These are phyloP conservation scores for Drosophila triauraria DNA, from an alignment of 1,140 invertebrate species.

Conservation along the genomic window DNA sequence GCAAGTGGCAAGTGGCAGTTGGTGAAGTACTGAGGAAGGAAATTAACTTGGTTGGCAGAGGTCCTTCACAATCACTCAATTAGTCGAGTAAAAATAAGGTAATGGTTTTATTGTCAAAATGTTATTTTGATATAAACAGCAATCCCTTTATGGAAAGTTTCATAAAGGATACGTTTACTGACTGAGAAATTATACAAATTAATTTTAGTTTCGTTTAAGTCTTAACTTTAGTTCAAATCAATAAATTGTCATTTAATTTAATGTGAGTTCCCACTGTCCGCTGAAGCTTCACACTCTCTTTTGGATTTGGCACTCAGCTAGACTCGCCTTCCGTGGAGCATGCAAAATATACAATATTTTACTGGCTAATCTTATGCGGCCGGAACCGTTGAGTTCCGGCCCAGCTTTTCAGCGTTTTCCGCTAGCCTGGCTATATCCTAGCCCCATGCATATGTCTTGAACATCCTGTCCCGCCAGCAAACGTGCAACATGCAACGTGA, in stretches of 20 bases:
- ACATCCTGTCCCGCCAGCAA: conserved; percentile 35
- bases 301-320: conserved; percentile 46
- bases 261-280: conserved; percentile 30
- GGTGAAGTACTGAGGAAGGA: conserved; percentile 10
- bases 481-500: conserved; percentile 38
- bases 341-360: conserved; percentile 71
- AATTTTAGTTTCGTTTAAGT: too few relatives aligned
- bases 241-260: too few relatives aligned
- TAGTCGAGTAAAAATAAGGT: not conserved
- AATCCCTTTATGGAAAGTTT: too few relatives aligned
- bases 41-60: conserved; percentile 19
- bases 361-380: conserved; percentile 71
- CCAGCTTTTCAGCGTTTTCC: conserved; percentile 73
- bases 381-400: conserved; percentile 67
- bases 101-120: not conserved
- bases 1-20: conserved; percentile 26
- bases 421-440: conserved; percentile 34
- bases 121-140: too few relatives aligned
- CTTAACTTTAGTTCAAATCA: too few relatives aligned
- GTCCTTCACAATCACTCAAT: not conserved
- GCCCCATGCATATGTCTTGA: conserved; percentile 67
- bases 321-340: conserved; percentile 45
- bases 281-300: conserved; percentile 28
- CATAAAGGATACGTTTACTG: too few relatives aligned
- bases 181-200: not conserved